These are phyloP conservation scores for Tethea ocularis DNA, from an alignment of 2,888 invertebrate species.

Conservation along the genomic window DNA sequence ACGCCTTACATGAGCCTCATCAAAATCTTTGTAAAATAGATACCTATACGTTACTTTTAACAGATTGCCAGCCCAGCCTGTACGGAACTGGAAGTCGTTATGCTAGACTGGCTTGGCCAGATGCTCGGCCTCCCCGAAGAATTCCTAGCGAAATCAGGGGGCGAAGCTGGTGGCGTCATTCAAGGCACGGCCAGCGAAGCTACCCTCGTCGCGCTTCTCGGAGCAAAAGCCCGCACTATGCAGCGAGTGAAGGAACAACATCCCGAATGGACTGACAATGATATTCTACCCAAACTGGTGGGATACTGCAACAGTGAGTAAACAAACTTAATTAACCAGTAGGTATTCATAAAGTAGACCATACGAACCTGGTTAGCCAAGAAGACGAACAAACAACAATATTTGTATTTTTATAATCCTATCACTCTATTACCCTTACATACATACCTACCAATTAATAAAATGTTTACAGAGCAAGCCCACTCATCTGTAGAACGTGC, in stretches of 20 bases:
- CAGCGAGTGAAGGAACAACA: slow-evolving; percentile 87
- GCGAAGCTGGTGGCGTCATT: slow-evolving; percentile 95
- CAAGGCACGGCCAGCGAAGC: slow-evolving; percentile 98
- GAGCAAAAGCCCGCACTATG: slow-evolving; percentile 91
- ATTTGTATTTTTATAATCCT: too few relatives aligned
- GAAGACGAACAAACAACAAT: too few relatives aligned
- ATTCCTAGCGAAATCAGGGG: slow-evolving; percentile 92
- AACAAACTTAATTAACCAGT: too few relatives aligned
- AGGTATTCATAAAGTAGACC: too few relatives aligned
- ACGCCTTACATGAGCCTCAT: too few relatives aligned
- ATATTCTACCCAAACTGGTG: slow-evolving; percentile 91
- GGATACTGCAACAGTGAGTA: slow-evolving; percentile 93
- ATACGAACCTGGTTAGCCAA: too few relatives aligned
- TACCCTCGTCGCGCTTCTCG: slow-evolving; percentile 95
- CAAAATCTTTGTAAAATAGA: neutral
- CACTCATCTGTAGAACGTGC: slow-evolving; percentile 98
- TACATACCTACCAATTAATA: too few relatives aligned
- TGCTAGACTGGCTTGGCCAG: slow-evolving; percentile 98
- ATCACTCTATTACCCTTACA: too few relatives aligned
- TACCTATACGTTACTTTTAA: slow-evolving; percentile 2
- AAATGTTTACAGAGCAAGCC: slow-evolving; percentile 87
- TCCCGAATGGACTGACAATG: slow-evolving; percentile 89
- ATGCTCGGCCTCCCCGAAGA: slow-evolving; percentile 93
- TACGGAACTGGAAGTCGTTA: slow-evolving; percentile 97
- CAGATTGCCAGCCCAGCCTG: slow-evolving; percentile 97